Base-by-base conservation (phyloP, 2,113 vertebrate genomes). In the Galbula dea region DNA sequence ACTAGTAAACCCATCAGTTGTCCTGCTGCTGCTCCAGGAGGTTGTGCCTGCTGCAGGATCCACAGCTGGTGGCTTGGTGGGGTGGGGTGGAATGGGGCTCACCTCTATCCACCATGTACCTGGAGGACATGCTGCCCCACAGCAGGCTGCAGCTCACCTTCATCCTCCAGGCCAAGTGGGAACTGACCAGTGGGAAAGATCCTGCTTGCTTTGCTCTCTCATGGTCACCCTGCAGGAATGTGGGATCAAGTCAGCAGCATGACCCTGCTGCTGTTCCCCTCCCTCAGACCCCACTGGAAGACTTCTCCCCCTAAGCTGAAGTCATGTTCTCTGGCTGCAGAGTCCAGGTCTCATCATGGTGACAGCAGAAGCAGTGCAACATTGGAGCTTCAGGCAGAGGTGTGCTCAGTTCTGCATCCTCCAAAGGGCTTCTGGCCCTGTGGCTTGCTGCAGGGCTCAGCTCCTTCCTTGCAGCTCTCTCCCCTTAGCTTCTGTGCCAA, bases 251-350 rank as follows among this genome's bases (percentile, higher is more conserved):
- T 45, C 41, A 51, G 3, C 41, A 41, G 48, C 0, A 2, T 67
- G 29, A 67, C 18, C 30, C 48, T 67, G 59, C 41, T 18, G n/a
- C 37, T 57, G 21, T 46, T 37, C 13, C 54, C 43, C 39, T 36
- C 0, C 0, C 48, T 48, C 37, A 65, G 49, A 34, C 45, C 63
- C 32, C 14, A 1, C 59, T 2, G 1, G 41, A 21, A 71, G 36
- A 41, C 3, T 83, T 83, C 7, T 37, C 7, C 30, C 29, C n/a
- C n/a, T n/a, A 49, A 34, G 4, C 2, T 36, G 20, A 36, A 69
- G 27, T 54, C 11, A 0, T 3, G 8, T 22, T 55, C 19, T 51
- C 39, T 66, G 83, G 41, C 23, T 74, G 61, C 36, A 61, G 52
- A 48, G 39, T 12, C 30, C 41, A 58, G 0, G 27, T 62, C 75